Evolutionary conservation across 2,888 invertebrate species (phyloP), one percentile per base, ranked within the genome.

Genomic region (Pseudolycoriella hygida): DNA sequence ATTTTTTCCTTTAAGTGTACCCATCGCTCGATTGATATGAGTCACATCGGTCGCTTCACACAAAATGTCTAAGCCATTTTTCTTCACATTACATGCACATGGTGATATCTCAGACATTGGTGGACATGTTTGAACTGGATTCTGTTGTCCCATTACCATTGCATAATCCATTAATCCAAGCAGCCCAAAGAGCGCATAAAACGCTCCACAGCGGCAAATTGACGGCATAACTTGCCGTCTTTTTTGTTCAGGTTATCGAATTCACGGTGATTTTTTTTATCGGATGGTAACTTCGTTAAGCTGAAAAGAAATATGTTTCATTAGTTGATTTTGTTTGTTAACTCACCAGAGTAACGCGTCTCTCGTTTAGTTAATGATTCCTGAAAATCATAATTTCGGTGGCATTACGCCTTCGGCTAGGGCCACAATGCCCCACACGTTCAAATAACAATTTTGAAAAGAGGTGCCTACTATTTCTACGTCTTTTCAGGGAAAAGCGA

Each of bases 11-110:
- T 88, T 86, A 32, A 89, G 71, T 12, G 77, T 74, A 57, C 77
- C 76, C 85, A 88, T 87, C 12, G 87, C 85, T 62, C 76, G 72
- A 49, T 67, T 77, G 60, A 89, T 86, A 57, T 84, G 82, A 51
- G 72, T 71, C 54, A 80, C 74, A 59, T 87, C 85, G 44, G 87
- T 87, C 55, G 80, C 80, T 69, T 89, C 88, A 72, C 89, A 90
- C 51, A 86, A 72, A 51, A 90, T 79, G 61, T 90, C 89, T 53
- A 90, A 71, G 40, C 88, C 88, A 57, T 85, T 83, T 67, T 86
- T 88, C 67, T 88, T 88, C 53, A 87, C 81, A 53, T 76, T 76
- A 63, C 89, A 90, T 53, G 74, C 71, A 67, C 89, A 90, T 30
- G 88, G 87, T 44, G 77, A 65, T 57, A 88, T 82, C 49, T 82